Conservation (phyloP, 1,140 invertebrate species). For the Lucilia cuprina region DNA sequence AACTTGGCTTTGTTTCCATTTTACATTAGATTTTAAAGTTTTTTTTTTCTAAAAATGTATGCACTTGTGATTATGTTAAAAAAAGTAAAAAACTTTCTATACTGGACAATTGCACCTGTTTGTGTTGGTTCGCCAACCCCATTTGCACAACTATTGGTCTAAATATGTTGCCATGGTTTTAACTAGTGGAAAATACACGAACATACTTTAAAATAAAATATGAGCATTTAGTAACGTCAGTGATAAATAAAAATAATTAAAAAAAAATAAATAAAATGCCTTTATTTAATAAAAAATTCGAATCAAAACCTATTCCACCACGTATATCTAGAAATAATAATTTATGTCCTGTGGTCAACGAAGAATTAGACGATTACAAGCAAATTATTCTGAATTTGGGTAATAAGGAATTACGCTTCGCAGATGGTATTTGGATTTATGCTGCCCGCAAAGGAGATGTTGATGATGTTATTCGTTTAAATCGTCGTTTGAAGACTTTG, state of each 20-base stretch:
- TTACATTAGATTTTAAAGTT: neutral
- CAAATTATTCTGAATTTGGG: slow-evolving; percentile 54
- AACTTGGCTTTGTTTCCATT: neutral
- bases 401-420: slow-evolving; percentile 57
- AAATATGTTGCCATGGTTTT: slow-evolving; percentile 51
- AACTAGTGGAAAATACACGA: neutral
- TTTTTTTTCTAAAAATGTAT: neutral
- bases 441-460: slow-evolving; percentile 51
- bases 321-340: slow-evolving; percentile 53
- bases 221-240: neutral
- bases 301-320: slow-evolving; percentile 53
- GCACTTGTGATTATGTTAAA: neutral
- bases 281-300: slow-evolving; percentile 59
- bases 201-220: too few species aligned
- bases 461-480: slow-evolving; percentile 55
- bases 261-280: slow-evolving; percentile 46
- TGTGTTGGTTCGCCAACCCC: neutral
- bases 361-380: slow-evolving; percentile 55
- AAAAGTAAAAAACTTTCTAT: neutral
- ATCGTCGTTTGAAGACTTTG: slow-evolving; percentile 49
- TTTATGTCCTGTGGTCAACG: slow-evolving; percentile 48
- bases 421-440: slow-evolving; percentile 60
- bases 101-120: neutral
- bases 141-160: too few species aligned
- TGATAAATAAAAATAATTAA: neutral